These are phyloP conservation scores for Orchestia grillus DNA, from an alignment of 1,140 invertebrate species.

Conservation along the genomic window DNA sequence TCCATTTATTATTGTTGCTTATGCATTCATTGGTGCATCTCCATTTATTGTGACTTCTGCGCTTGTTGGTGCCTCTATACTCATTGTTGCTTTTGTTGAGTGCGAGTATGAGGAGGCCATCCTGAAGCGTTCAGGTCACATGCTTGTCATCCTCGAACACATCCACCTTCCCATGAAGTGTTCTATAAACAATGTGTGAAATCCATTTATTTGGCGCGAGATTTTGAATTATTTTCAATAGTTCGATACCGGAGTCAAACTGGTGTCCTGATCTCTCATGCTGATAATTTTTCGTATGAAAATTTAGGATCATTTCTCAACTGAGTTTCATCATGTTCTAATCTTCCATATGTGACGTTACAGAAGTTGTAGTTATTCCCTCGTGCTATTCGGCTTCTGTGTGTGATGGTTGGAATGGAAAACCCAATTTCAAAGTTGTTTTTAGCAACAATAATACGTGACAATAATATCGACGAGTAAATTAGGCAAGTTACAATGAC, in stretches of 20 bases:
- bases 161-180: not conserved
- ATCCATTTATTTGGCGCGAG: too few species aligned
- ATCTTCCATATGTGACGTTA: not conserved
- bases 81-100: too few species aligned
- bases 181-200: not conserved
- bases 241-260: not conserved
- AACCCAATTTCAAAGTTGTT: not conserved
- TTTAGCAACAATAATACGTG: not conserved
- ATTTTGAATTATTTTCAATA: not conserved
- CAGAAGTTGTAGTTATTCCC: not conserved
- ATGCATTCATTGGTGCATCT: too few species aligned
- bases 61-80: too few species aligned
- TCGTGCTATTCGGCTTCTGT: not conserved
- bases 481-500: too few species aligned
- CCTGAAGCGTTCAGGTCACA: too few species aligned
- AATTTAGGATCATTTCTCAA: not conserved
- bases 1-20: too few species aligned
- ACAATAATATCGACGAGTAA: too few species aligned
- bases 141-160: too few species aligned
- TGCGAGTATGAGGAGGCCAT: too few species aligned
- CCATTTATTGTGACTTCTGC: too few species aligned
- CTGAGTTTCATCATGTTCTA: not conserved
- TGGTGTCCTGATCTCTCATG: not conserved
- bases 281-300: not conserved
- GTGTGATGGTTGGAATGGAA: not conserved